These are phyloP conservation scores for Dascillus cervinus DNA, from an alignment of 2,888 invertebrate genomes.

Conservation along the genomic window DNA sequence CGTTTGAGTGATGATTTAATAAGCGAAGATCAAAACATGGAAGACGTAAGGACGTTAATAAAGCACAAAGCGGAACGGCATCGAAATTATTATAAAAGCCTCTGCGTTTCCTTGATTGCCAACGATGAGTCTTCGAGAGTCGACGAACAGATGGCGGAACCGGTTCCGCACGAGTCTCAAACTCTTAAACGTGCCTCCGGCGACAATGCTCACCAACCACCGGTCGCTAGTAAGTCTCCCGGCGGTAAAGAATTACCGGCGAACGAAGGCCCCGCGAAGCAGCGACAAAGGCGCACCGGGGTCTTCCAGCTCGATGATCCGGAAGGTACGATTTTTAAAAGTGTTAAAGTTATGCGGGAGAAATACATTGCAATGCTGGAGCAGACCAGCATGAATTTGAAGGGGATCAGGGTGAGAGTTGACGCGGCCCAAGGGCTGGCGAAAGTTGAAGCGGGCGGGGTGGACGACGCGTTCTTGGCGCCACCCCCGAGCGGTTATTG, in stretches of 20 bases:
- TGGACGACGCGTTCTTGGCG: conserved; percentile 25
- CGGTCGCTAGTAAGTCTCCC: conserved; percentile 3
- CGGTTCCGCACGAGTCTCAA: conserved; percentile 15
- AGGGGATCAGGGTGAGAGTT: conserved; percentile 4
- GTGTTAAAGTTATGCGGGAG: conserved; percentile 33
- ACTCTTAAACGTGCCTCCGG: conserved; percentile 5
- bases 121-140: neutral
- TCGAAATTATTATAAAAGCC: conserved; percentile 28
- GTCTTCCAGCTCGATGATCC: conserved; percentile 28
- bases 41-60: conserved; percentile 19
- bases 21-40: neutral
- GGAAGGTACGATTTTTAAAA: conserved; percentile 26
- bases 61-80: conserved; percentile 34
- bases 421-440: conserved; percentile 1
- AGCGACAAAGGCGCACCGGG: conserved; percentile 33
- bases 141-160: conserved; percentile 15
- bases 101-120: conserved; percentile 12
- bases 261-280: conserved; percentile 10
- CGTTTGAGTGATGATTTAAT: conserved; percentile 1
- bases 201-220: conserved; percentile 3
- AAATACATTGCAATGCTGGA: conserved; percentile 34
- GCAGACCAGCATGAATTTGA: conserved; percentile 19
- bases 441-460: conserved; percentile 1
- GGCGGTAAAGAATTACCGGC: conserved; percentile 6
- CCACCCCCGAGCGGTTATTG: conserved; percentile 39